A percentile compares a stretch with the other conserved stretches of the same genome.
phyloP scores from a whole-genome alignment of 2,113 vertebrate genomes.

The Climacteris rufus region DNA sequence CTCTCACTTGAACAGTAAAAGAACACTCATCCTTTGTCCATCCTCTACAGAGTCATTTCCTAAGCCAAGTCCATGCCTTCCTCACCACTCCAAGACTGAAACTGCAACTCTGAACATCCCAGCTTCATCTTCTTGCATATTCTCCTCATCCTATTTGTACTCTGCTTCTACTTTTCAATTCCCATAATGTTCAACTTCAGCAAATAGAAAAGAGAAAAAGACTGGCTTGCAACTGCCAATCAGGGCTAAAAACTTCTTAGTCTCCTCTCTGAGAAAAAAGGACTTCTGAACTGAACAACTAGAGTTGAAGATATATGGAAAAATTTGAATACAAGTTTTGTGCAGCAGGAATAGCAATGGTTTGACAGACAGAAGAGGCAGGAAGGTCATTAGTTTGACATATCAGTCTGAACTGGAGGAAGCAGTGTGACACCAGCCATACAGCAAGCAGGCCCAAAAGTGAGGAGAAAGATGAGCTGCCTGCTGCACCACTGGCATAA shows the following conservation, averaged over 20 bases:
- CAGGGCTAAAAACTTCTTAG: background rate
- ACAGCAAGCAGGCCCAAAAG: background rate
- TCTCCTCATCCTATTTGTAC: background rate
- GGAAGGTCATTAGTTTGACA: background rate
- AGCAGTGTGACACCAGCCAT: background rate
- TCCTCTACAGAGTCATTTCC: background rate
- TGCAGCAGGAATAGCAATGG: background rate
- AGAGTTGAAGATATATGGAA: background rate
- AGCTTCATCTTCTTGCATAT: background rate
- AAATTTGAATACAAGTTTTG: background rate
- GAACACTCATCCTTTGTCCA: background rate
- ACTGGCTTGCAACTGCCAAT: background rate
- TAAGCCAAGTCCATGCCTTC: background rate
- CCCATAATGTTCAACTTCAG: background rate
- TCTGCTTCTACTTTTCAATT: background rate
- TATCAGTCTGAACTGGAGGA: background rate
- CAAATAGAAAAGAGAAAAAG: background rate
- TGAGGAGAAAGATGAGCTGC: background rate
- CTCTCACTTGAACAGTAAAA: background rate
- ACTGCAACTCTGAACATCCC: background rate
- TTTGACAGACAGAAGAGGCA: background rate
- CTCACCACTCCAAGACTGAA: background rate
- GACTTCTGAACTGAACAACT: background rate
- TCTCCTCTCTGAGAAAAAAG: background rate
- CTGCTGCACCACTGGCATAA: background rate